Evolutionary conservation across 2,888 invertebrate species (phyloP).

Genomic region (Candidula unifasciata): DNA sequence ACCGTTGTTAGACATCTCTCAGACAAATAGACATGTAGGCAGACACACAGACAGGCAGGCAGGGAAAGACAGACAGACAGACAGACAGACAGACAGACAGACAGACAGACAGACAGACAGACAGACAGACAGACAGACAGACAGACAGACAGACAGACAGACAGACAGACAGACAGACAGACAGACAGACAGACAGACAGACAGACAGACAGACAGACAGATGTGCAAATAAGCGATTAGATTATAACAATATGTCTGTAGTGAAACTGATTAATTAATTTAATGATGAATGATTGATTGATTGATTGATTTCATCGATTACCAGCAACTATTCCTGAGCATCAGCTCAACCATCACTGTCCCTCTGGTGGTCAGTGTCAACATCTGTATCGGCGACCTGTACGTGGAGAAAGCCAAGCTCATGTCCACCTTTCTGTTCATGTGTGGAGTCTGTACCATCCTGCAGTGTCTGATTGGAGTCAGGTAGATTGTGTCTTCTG

Average conservation of each 20-base stretch:
- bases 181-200: neutral
- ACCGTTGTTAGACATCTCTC: too few relatives aligned
- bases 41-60: too few relatives aligned
- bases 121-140: neutral
- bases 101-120: too few relatives aligned
- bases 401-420: slow-evolving; percentile 67
- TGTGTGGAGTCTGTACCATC: slow-evolving; percentile 71
- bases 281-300: neutral
- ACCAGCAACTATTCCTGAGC: slow-evolving; percentile 69
- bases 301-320: slow-evolving; percentile 35
- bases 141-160: neutral
- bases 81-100: too few relatives aligned
- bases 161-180: neutral
- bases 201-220: neutral
- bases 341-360: slow-evolving; percentile 70
- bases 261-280: neutral
- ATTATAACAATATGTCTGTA: neutral
- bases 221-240: neutral
- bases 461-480: slow-evolving; percentile 68
- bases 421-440: slow-evolving; percentile 71
- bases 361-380: slow-evolving; percentile 65
- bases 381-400: slow-evolving; percentile 68
- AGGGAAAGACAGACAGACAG: too few relatives aligned
- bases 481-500: slow-evolving; percentile 64
- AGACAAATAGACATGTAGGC: too few relatives aligned